Evolutionary conservation across 2,888 invertebrate genomes (phyloP), one percentile per base, ranked within the genome.

Genomic region (Scaptomyza tumidula): DNA sequence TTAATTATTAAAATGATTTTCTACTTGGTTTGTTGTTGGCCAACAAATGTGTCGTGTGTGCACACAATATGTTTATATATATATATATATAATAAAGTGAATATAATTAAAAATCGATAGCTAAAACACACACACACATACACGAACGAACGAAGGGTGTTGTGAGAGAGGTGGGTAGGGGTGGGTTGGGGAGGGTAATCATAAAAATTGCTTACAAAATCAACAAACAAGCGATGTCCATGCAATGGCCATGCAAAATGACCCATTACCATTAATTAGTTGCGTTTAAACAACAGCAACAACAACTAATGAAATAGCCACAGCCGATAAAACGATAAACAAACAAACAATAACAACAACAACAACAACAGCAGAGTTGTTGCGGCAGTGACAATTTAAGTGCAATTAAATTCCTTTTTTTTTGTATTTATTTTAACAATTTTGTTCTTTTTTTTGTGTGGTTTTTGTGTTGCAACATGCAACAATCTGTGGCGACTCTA

Each of bases 231-330:
- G 84, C 79, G 54, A 65, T 73, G 58, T 56, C 58, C 72, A 78
- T 73, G 81, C 86, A 75, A 86, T 85, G 88, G 88, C 71, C 88
- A 88, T 82, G 88, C 88, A 84, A 84, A 84, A 86, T 84, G 83
- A 83, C 77, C 88, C 86, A 84, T 84, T 84, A 84, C 83, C 83
- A 72, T 86, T 84, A 83, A 83, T 83, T 88, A 83, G 83, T 83
- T 83, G 86, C 88, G 71, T 86, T 83, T 83, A 83, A 88, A 83
- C 19, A 66, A 59, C 58, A 33, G 60, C 65, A 53, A 61, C 59
- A 67, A 19, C 71, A 57, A 52, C 80, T 85, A 85, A 87, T 85
- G 79, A 87, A 87, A 87, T 82, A 59, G 58, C 72, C 63, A 56
- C 57, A 59, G 69, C 55, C 66, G 86, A 80, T 80, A 83, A 86